phyloP scores from a whole-genome alignment of 2,888 invertebrate species.

The Ommatoiulus sabulosus region DNA sequence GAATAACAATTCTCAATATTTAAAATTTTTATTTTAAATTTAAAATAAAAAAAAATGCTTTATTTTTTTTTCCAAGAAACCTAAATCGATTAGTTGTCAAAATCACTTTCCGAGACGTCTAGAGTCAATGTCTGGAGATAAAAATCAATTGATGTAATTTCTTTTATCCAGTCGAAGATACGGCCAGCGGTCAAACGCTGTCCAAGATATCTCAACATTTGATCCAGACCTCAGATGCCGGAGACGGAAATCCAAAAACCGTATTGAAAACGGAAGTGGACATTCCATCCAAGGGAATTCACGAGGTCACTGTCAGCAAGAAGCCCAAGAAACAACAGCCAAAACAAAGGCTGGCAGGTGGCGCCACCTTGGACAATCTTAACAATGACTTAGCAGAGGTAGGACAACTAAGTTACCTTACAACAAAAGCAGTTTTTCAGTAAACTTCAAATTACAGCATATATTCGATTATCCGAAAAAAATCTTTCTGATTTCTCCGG shows the following conservation, averaged over 20 bases:
- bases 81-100: too few species aligned
- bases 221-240: slow-evolving; percentile 49
- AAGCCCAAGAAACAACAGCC: slow-evolving; percentile 51
- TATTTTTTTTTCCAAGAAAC: too few species aligned
- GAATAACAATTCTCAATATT: too few species aligned
- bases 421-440: not conserved
- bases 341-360: not conserved
- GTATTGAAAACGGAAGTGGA: slow-evolving; percentile 59
- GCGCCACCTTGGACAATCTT: not conserved
- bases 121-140: not conserved
- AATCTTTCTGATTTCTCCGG: too few species aligned
- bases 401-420: not conserved
- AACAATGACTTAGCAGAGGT: not conserved
- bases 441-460: not conserved
- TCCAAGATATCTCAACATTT: slow-evolving; percentile 57
- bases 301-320: slow-evolving; percentile 55
- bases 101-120: not conserved
- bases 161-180: slow-evolving; percentile 56
- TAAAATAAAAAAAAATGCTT: too few species aligned
- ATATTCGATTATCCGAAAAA: too few species aligned
- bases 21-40: too few species aligned
- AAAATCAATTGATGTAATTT: not conserved
- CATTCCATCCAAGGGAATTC: slow-evolving; percentile 59
- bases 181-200: slow-evolving; percentile 56
- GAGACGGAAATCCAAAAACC: slow-evolving; percentile 57